These are phyloP conservation scores for Bursaphelenchus mucronatus DNA, from an alignment of 1,140 invertebrate species.

Conservation along the genomic window DNA sequence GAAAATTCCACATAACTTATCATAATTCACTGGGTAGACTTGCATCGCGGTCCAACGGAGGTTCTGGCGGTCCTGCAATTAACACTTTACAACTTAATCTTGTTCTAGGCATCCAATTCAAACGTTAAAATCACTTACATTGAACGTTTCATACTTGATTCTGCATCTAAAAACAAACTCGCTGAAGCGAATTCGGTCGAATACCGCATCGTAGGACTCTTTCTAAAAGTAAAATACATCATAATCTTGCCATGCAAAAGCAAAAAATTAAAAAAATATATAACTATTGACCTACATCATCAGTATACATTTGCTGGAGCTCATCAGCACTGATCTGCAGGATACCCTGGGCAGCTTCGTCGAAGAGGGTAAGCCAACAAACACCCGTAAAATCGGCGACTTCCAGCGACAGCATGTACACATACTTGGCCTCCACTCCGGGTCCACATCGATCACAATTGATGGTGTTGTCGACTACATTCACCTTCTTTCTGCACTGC, in stretches of 20 bases:
- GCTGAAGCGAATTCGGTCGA: slow-evolving; percentile 74
- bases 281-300: slow-evolving; percentile 64
- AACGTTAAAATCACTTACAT: slow-evolving; percentile 63
- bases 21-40: too few species aligned
- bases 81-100: too few species aligned
- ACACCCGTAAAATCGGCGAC: slow-evolving; percentile 76
- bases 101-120: too few species aligned
- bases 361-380: slow-evolving; percentile 84
- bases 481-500: slow-evolving; percentile 53
- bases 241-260: background rate
- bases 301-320: slow-evolving; percentile 63
- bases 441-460: slow-evolving; percentile 88
- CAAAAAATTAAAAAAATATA: slow-evolving; percentile 56
- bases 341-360: slow-evolving; percentile 76
- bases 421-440: slow-evolving; percentile 73
- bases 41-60: too few species aligned
- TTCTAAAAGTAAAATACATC: slow-evolving; percentile 52
- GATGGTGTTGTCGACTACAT: slow-evolving; percentile 74
- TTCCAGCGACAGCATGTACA: slow-evolving; percentile 63
- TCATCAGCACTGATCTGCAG: slow-evolving; percentile 74
- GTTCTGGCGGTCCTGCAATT: too few species aligned
- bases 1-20: too few species aligned
- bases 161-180: slow-evolving; percentile 76
- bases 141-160: slow-evolving; percentile 82
- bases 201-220: slow-evolving; percentile 66